phyloP scores from a whole-genome alignment of 2,113 vertebrate species.

The Catharus fuscescens region DNA sequence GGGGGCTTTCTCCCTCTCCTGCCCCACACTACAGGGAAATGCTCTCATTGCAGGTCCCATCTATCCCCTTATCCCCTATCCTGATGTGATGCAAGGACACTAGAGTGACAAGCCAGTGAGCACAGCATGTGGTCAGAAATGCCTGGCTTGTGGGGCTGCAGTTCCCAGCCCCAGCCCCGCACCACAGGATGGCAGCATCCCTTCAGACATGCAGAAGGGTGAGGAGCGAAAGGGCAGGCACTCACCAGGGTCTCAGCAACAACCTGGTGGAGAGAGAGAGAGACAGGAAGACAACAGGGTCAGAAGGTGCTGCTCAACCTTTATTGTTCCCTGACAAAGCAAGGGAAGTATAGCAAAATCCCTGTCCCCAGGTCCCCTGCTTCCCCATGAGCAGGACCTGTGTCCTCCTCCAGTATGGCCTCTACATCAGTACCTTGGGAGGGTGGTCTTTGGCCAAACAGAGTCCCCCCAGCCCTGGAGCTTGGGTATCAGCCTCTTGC shows the following conservation, averaged over 20 bases:
- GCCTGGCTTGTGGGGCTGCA: not conserved
- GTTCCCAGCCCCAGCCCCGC: not conserved
- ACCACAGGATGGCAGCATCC: not conserved
- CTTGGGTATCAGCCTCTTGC: not conserved
- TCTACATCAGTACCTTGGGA: not conserved
- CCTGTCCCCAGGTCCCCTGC: not conserved
- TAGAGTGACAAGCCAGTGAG: not conserved
- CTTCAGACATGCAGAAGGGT: not conserved
- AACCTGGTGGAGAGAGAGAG: slow-evolving; percentile 72
- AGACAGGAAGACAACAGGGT: slow-evolving; percentile 71
- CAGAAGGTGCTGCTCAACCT: slow-evolving; percentile 50
- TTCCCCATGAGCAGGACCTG: not conserved
- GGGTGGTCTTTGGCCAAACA: not conserved
- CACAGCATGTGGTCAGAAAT: not conserved
- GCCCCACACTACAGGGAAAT: not conserved
- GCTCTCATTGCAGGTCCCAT: not conserved
- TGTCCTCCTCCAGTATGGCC: not conserved
- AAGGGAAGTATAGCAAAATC: not conserved
- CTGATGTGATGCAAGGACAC: not conserved
- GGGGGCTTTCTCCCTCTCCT: not conserved
- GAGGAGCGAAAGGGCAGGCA: slow-evolving; percentile 17
- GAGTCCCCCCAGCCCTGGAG: not conserved
- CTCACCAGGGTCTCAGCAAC: slow-evolving; percentile 84
- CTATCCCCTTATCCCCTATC: not conserved
- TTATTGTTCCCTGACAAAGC: not conserved